Percentiles rank a stretch among this genome's conserved stretches.
Conservation (phyloP, 2,888 invertebrate species). For the Xylophagus ater region DNA sequence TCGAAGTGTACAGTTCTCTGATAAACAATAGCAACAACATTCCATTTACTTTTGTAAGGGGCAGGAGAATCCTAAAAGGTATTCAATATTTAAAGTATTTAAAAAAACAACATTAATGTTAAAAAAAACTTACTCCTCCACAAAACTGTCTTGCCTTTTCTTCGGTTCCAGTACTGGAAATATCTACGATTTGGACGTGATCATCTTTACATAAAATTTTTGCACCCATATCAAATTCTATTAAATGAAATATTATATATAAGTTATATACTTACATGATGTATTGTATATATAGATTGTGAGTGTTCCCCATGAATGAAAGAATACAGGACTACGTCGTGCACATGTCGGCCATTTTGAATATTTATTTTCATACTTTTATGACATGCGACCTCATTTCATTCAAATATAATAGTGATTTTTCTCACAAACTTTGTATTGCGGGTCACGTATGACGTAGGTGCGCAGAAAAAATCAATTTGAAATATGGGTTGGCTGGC, state of each 20-base stretch:
- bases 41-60: slow-evolving; percentile 41
- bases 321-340: too few relatives aligned
- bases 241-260: slow-evolving; percentile 22
- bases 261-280: neutral
- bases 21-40: slow-evolving; percentile 50
- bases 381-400: too few relatives aligned
- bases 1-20: slow-evolving; percentile 55
- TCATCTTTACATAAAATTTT: slow-evolving; percentile 48
- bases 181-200: slow-evolving; percentile 51
- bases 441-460: too few relatives aligned
- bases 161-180: slow-evolving; percentile 28
- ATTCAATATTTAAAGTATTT: neutral
- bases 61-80: slow-evolving; percentile 43
- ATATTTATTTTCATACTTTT: too few relatives aligned
- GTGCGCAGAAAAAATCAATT: too few relatives aligned
- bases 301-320: neutral
- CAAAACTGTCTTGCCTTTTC: slow-evolving; percentile 36
- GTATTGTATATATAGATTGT: slow-evolving; percentile 19
- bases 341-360: too few relatives aligned
- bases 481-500: too few relatives aligned
- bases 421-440: too few relatives aligned
- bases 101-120: neutral
- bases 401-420: too few relatives aligned
- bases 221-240: slow-evolving; percentile 52
- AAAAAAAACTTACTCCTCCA: slow-evolving; percentile 23